Base-by-base conservation (phyloP, 37 sponge, comb jelly and placozoan species). In the Oscarella lobularis region DNA sequence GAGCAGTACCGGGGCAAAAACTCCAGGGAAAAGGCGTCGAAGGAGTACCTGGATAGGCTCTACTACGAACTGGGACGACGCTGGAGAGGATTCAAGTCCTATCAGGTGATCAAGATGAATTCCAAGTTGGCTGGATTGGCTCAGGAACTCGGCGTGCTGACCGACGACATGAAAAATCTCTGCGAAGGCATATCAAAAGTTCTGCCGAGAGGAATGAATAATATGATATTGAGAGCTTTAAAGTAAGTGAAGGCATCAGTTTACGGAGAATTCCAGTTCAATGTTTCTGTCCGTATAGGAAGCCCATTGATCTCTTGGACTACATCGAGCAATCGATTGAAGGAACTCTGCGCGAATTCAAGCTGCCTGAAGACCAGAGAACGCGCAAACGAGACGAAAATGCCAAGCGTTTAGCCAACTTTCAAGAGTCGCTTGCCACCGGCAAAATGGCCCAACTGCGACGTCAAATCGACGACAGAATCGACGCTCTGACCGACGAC, bases 211-310 rank as follows among this genome's bases (percentile, higher is more conserved):
- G 60, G 60, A 48, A 48, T 48, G 60, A 20, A 48, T 20, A 9
- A 48, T 20, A 48, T 48, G 60, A 48, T 48, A 48, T 48, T 48
- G n/a, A n/a, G n/a, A n/a, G n/a, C n/a, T n/a, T n/a, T n/a, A n/a
- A n/a, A n/a, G n/a, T n/a, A n/a, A n/a, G n/a, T n/a, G n/a, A n/a
- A n/a, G n/a, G n/a, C n/a, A n/a, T n/a, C n/a, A n/a, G n/a, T n/a
- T n/a, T n/a, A n/a, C n/a, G n/a, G n/a, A n/a, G n/a, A n/a, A n/a
- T n/a, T n/a, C n/a, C n/a, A n/a, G n/a, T n/a, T n/a, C n/a, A n/a
- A n/a, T n/a, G n/a, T n/a, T n/a, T n/a, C n/a, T n/a, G n/a, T n/a
- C n/a, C n/a, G n/a, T n/a, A n/a, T n/a, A n/a, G n/a, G n/a, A n/a
- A n/a, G n/a, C n/a, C n/a, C n/a, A n/a, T n/a, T n/a, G 60, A 9